phyloP scores from a whole-genome alignment of 23 tunicate species.

The Trididemnum clinides region DNA sequence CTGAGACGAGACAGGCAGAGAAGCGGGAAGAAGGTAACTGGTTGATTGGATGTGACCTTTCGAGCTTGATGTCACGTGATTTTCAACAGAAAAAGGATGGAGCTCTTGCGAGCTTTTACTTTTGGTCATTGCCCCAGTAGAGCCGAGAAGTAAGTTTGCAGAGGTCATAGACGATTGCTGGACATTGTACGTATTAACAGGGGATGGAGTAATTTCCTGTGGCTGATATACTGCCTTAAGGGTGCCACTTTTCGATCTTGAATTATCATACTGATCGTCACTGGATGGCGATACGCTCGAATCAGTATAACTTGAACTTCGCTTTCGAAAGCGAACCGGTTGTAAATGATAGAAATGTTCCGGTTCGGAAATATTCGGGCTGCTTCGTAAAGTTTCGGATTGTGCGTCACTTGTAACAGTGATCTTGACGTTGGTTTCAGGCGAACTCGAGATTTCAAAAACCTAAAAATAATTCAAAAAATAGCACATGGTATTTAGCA shows the following conservation, averaged over 20 bases:
- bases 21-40: background rate
- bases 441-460: too few relatives aligned
- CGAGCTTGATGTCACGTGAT: constrained; percentile 47
- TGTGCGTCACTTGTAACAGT: too few relatives aligned
- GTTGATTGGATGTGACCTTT: background rate
- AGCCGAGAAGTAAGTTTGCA: background rate
- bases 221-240: background rate
- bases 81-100: too few relatives aligned
- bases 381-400: too few relatives aligned
- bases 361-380: too few relatives aligned
- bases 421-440: too few relatives aligned
- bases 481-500: too few relatives aligned
- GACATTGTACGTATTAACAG: constrained; percentile 9
- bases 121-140: constrained; percentile 5
- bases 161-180: constrained; percentile 1
- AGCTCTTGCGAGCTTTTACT: constrained; percentile 43
- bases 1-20: background rate
- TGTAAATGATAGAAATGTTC: too few relatives aligned
- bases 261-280: background rate
- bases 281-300: background rate
- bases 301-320: constrained; percentile 82
- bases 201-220: background rate
- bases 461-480: too few relatives aligned
- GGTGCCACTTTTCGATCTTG: background rate
- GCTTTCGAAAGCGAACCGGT: constrained; percentile 40